Conservation (phyloP, 2,113 vertebrate species). For the Amphiprion ocellaris region DNA sequence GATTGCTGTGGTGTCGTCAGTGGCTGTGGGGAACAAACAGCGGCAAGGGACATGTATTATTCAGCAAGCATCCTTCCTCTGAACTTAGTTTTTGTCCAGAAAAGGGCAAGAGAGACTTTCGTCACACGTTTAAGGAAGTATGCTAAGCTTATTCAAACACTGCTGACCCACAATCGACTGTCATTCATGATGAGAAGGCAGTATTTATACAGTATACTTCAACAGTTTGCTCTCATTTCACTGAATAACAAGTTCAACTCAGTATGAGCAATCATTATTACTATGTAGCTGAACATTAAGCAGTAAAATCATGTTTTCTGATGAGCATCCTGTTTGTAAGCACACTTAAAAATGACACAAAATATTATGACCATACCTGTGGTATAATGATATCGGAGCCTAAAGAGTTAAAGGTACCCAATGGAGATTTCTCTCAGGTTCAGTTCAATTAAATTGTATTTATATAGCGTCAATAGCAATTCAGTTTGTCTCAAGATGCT, state of each 20-base stretch:
- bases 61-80: conserved; percentile 21
- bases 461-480: no score
- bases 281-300: neutral
- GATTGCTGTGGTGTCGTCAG: conserved; percentile 87
- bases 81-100: neutral
- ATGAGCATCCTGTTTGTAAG: conserved; percentile 5
- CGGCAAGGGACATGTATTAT: conserved; percentile 59
- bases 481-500: no score
- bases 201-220: neutral
- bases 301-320: conserved; percentile 13
- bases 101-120: conserved; percentile 11
- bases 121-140: conserved; percentile 16
- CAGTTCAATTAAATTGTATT: neutral
- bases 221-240: conserved; percentile 12
- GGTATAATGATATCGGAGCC: conserved; percentile 15
- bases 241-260: conserved; percentile 7
- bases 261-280: neutral
- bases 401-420: conserved; percentile 41
- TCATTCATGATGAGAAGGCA: neutral
- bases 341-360: conserved; percentile 8
- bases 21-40: conserved; percentile 83
- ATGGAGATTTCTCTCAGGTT: conserved; percentile 40
- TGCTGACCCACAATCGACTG: conserved; percentile 10
- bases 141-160: conserved; percentile 20
- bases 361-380: conserved; percentile 27